Evolutionary conservation across 2,113 vertebrate species (phyloP), one percentile per base, ranked within the genome.

Genomic region (Anoura caudifer): DNA sequence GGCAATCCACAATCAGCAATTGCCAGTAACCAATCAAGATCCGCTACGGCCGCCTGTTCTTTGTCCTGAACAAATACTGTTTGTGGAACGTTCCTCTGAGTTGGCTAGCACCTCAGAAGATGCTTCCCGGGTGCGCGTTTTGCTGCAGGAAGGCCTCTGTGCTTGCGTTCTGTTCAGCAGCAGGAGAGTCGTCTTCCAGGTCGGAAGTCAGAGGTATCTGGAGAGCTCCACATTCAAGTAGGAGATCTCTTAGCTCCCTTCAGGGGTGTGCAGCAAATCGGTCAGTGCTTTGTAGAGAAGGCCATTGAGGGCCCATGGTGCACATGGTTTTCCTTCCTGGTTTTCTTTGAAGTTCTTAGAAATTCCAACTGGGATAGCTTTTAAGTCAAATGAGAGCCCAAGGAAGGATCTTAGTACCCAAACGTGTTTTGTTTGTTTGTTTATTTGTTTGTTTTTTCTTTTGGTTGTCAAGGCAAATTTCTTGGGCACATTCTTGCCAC

Each of bases 41-140:
- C 98, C 45, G 97, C 98, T 19, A 98, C 36, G 45, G 98, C 98
- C 61, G 98, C 98, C 54, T 97, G 96, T 96, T 97, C 97, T 97
- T 98, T 98, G 97, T 99, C 99, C 97, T 98, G 98, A 89, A 99
- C 26, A 92, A 99, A 99, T 47, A 99, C 90, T 82, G 99, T 50
- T 0, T 98, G 98, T 3, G 99, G 99, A n/a, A 98, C 83, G 6
- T 97, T 98, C 83, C 98, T 98, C 77, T 99, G 90, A 79, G 98
- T 98, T 97, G 99, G 99, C 87, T 98, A 98, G 47, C 98, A 98
- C 47, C 79, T 98, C 92, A 99, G 95, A 89, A 99, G 98, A 82
- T 99, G 99, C 92, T 99, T 99, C 41, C 41, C 5, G 4, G 26
- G 72, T 6, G 13, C 26, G 14, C 14, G 7, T 16, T 47, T 50